Evolutionary conservation across 2,113 vertebrate species (phyloP), one percentile per base, ranked within the genome.

Genomic region (Onychostruthus taczanowskii): DNA sequence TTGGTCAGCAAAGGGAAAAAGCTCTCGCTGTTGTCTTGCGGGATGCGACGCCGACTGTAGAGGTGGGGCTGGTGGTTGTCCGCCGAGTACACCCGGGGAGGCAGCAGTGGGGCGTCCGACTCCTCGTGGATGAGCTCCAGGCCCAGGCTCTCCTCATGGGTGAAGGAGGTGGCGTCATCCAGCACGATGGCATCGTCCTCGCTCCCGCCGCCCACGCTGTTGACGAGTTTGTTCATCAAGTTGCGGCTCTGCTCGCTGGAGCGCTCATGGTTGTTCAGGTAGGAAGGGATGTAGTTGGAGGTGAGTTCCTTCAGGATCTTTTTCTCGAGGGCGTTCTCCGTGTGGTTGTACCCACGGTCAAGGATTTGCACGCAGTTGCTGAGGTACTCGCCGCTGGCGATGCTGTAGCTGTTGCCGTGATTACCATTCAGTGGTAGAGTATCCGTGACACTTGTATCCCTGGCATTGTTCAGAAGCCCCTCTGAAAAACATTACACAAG

Each of bases 351-450:
- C 95, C 99, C 98, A 52, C 98, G 98, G 97, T 99, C 99, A 89
- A 99, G 99, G 93, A 99, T 99, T 98, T 99, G 99, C 98, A 99
- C 99, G 86, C 99, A 99, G 98, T 99, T 99, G 97, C 99, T 99
- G 98, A 99, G 98, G 98, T 99, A 99, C 96, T 99, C 99, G 24
- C 99, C 98, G 73, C 99, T 98, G 98, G 99, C 99, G 82, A 99
- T 98, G 98, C 99, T 99, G 98, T 99, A 99, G 98, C 98, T 99
- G 98, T 99, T 99, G 98, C 99, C 99, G 93, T 99, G 99, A 99
- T 99, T 99, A 99, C 99, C 99, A 99, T 99, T 99, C 99, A 99
- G 99, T 99, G 99, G 99, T 99, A 99, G 99, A 99, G 99, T 99
- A 99, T 99, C 99, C 99, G 99, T 99, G 99, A 99, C 99, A 99